A percentile compares a stretch with the other conserved stretches of the same genome.
These are phyloP conservation scores for Phylloscopus trochiloides DNA, from an alignment of 2,113 vertebrate genomes.

Conservation along the genomic window DNA sequence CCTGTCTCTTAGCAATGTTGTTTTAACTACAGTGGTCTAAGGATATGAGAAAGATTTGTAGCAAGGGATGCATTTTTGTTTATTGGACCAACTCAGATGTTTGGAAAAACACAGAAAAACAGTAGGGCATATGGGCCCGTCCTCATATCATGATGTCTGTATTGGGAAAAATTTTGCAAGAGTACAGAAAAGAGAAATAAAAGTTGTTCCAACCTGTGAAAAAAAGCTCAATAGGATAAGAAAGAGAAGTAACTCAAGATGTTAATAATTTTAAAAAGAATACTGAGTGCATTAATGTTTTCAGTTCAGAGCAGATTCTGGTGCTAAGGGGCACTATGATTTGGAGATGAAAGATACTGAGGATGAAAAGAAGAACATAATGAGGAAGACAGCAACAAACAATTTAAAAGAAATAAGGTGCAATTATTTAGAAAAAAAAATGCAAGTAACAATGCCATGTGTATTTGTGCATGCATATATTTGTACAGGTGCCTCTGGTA, in stretches of 20 bases:
- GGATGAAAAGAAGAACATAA: background rate
- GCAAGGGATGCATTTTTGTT: background rate
- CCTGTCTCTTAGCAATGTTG: conserved; percentile 23
- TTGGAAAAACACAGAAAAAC: background rate
- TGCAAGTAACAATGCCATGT: background rate
- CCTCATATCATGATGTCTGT: background rate
- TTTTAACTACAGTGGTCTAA: conserved; percentile 21
- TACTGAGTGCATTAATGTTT: background rate
- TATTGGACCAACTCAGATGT: background rate
- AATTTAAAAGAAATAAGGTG: background rate
- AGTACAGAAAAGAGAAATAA: background rate
- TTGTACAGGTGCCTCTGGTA: background rate
- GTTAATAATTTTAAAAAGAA: background rate
- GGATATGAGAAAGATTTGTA: background rate
- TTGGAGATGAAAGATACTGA: background rate
- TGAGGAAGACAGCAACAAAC: background rate
- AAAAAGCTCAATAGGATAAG: background rate
- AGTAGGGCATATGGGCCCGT: background rate
- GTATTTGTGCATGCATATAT: background rate
- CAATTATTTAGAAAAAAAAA: background rate
- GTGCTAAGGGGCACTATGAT: background rate
- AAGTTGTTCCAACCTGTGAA: background rate
- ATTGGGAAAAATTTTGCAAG: background rate
- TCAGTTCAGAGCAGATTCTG: background rate
- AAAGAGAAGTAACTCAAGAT: background rate